Percentiles rank a stretch among this genome's conserved stretches.
phyloP scores from a whole-genome alignment of 2,888 invertebrate genomes.

The Polia nebulosa region DNA sequence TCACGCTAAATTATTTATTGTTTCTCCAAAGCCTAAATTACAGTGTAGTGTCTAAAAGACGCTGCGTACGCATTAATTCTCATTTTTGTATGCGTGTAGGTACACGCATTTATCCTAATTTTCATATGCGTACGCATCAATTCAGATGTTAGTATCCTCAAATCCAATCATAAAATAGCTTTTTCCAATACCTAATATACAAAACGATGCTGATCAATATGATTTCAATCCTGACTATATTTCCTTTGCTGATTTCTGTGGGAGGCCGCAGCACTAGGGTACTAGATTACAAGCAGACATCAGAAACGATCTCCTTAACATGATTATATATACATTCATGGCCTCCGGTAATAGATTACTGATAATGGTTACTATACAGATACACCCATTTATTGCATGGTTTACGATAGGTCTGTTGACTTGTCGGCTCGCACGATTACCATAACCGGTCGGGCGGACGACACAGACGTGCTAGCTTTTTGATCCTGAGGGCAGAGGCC shows the following conservation, averaged over 20 bases:
- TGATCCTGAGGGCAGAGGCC: neutral
- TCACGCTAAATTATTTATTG: too few species aligned
- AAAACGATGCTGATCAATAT: too few species aligned
- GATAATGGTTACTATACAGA: slow-evolving; percentile 1
- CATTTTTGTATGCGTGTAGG: too few species aligned
- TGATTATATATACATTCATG: neutral
- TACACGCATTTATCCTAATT: too few species aligned
- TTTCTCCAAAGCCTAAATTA: too few species aligned
- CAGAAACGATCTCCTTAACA: slow-evolving; percentile 13
- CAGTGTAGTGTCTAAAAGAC: too few species aligned
- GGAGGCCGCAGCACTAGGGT: neutral
- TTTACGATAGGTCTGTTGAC: neutral
- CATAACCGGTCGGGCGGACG: neutral
- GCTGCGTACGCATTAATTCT: too few species aligned
- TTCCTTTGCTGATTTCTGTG: neutral
- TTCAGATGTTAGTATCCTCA: too few species aligned
- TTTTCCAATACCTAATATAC: too few species aligned
- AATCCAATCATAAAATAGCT: too few species aligned
- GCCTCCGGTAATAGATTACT: slow-evolving; percentile 5
- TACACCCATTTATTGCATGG: neutral
- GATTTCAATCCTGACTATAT: neutral
- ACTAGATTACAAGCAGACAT: neutral
- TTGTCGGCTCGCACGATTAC: neutral
- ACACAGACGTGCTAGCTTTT: neutral
- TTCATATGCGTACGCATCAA: too few species aligned